These are phyloP conservation scores for Caracal caracal DNA, from an alignment of 2,113 vertebrate genomes.

Conservation along the genomic window DNA sequence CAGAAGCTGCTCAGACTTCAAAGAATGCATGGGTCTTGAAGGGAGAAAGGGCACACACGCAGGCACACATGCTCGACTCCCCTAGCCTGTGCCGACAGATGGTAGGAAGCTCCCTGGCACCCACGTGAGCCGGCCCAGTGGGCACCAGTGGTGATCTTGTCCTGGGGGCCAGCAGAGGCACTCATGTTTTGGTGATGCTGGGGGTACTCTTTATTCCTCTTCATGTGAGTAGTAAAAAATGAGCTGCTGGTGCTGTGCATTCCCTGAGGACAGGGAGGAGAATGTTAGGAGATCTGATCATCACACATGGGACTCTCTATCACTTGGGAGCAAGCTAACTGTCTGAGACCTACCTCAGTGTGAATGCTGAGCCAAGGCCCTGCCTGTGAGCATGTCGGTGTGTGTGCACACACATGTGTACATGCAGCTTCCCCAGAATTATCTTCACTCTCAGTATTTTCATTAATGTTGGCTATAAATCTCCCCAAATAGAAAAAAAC, in stretches of 20 bases:
- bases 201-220: not conserved
- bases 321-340: not conserved
- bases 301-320: not conserved
- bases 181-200: not conserved
- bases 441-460: not conserved
- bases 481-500: not conserved
- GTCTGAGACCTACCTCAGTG: not conserved
- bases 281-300: not conserved
- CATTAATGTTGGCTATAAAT: not conserved
- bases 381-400: not conserved
- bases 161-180: not conserved
- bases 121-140: not conserved
- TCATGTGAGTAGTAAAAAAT: not conserved
- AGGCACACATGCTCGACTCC: not conserved
- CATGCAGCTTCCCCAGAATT: not conserved
- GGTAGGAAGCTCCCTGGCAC: not conserved
- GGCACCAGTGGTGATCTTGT: not conserved
- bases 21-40: not conserved
- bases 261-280: not conserved
- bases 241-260: not conserved
- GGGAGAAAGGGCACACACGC: not conserved
- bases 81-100: not conserved
- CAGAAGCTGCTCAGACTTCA: slow-evolving; percentile 37
- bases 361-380: too few relatives aligned
- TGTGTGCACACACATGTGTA: not conserved